Evolutionary conservation across 2,113 vertebrate genomes (phyloP).

Genomic region (Anas platyrhynchos): DNA sequence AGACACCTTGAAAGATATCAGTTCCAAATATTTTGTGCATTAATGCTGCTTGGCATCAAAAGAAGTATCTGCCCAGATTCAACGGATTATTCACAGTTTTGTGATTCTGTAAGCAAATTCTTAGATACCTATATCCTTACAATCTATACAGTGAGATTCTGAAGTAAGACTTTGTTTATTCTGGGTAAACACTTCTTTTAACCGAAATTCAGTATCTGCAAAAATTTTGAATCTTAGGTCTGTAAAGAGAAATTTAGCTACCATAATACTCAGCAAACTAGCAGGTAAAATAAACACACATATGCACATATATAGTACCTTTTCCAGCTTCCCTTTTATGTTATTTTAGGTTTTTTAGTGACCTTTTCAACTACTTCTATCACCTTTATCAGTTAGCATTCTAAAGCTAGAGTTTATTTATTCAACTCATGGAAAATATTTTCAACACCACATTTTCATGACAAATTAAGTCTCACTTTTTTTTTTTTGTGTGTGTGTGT

Average conservation of each 20-base stretch:
- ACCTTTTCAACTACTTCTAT: not conserved
- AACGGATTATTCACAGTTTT: not conserved
- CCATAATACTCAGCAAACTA: not conserved
- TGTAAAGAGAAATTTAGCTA: not conserved
- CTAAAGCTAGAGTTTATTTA: not conserved
- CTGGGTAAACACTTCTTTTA: not conserved
- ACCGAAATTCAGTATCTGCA: not conserved
- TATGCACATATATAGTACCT: accelerated
- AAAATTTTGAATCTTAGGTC: not conserved
- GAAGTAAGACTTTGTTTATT: not conserved
- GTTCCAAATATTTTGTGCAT: not conserved
- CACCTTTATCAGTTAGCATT: not conserved
- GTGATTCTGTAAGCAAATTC: not conserved
- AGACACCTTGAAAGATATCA: not conserved
- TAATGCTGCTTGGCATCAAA: not conserved
- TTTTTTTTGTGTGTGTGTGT: too few species aligned
- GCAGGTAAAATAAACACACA: not conserved
- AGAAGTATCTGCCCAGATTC: not conserved
- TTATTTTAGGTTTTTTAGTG: not conserved
- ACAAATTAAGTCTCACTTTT: not conserved
- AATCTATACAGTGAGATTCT: not conserved
- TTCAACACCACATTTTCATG: not conserved
- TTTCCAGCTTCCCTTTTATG: not conserved
- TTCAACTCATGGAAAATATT: not conserved
- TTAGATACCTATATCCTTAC: not conserved